Conservation (phyloP, 1,140 invertebrate species). For the Oncopodura yosiiana region DNA sequence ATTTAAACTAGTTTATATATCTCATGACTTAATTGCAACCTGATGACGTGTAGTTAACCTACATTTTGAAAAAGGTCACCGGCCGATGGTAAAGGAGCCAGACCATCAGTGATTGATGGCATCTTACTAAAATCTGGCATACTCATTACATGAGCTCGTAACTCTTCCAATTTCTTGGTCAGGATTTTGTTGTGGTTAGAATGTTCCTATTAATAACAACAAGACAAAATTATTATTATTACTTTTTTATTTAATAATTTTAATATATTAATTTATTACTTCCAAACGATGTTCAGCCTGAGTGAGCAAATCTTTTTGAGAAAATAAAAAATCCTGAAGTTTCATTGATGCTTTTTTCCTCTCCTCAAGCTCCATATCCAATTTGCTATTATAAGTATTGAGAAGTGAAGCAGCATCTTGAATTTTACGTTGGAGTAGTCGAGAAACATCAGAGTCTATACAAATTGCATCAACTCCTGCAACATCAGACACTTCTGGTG, state of each 20-base stretch:
- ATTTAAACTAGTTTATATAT: too few relatives aligned
- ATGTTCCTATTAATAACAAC: conserved; percentile 59
- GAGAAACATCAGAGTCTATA: conserved; percentile 19
- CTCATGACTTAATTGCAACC: neutral
- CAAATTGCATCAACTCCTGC: conserved; percentile 26
- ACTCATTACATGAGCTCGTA: conserved; percentile 84
- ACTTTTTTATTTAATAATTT: neutral
- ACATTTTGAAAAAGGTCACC: conserved; percentile 73
- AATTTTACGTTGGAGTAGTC: conserved; percentile 47
- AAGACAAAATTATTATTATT: neutral
- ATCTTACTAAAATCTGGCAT: conserved; percentile 81
- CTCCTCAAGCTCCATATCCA: conserved; percentile 78
- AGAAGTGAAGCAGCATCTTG: conserved; percentile 76
- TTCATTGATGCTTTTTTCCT: conserved; percentile 71
- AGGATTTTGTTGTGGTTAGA: conserved; percentile 37
- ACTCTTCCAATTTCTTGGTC: conserved; percentile 49
- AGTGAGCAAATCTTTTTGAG: conserved; percentile 69
- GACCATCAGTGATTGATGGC: conserved; percentile 76
- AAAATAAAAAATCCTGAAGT: conserved; percentile 73
- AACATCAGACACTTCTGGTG: conserved; percentile 87
- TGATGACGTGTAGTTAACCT: too few relatives aligned
- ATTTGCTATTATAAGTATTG: conserved; percentile 75
- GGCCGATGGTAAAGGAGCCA: conserved; percentile 84
- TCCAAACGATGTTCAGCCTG: conserved; percentile 76
- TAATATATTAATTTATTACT: conserved; percentile 46